These are phyloP conservation scores for Lithophane semibrunnea DNA, from an alignment of 2,888 invertebrate species.

Conservation along the genomic window DNA sequence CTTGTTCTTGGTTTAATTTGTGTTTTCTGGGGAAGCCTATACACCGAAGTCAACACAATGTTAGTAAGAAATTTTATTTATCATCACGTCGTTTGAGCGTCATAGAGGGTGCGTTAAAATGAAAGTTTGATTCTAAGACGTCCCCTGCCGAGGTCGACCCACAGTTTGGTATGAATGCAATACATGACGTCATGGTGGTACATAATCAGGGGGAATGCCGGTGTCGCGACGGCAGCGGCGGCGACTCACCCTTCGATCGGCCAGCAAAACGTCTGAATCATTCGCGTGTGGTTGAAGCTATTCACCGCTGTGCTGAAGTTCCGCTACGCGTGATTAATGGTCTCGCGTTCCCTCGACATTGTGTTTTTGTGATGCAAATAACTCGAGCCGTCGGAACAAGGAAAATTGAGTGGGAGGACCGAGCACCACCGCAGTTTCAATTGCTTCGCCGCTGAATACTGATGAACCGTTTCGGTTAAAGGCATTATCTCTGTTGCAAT, in stretches of 20 bases:
- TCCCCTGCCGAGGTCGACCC: slow-evolving; percentile 7
- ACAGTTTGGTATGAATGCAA: slow-evolving; percentile 44
- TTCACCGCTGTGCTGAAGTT: slow-evolving; percentile 85
- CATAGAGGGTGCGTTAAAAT: slow-evolving; percentile 18
- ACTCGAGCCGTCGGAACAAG: slow-evolving; percentile 89
- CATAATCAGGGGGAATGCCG: slow-evolving; percentile 54
- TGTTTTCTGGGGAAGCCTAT: slow-evolving; percentile 4
- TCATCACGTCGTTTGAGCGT: slow-evolving; percentile 24
- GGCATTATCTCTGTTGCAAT: slow-evolving; percentile 83
- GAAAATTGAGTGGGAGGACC: slow-evolving; percentile 89
- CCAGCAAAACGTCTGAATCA: slow-evolving; percentile 85
- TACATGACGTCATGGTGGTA: slow-evolving; percentile 60
- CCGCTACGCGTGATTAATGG: slow-evolving; percentile 89
- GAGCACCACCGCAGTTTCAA: slow-evolving; percentile 89
- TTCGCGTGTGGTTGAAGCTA: slow-evolving; percentile 87
- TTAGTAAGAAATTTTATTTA: slow-evolving; percentile 33
- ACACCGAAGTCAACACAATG: slow-evolving; percentile 6
- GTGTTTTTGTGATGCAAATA: slow-evolving; percentile 91
- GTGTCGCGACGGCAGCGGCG: slow-evolving; percentile 56
- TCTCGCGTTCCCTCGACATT: slow-evolving; percentile 88
- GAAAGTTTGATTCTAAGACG: slow-evolving; percentile 24
- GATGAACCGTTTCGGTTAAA: slow-evolving; percentile 87
- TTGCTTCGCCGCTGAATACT: slow-evolving; percentile 89
- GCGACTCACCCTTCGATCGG: slow-evolving; percentile 77
- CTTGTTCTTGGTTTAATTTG: slow-evolving; percentile 54